Evolutionary conservation across 2,113 vertebrate species (phyloP), one percentile per base, ranked within the genome.

Genomic region (Anoplopoma fimbria): DNA sequence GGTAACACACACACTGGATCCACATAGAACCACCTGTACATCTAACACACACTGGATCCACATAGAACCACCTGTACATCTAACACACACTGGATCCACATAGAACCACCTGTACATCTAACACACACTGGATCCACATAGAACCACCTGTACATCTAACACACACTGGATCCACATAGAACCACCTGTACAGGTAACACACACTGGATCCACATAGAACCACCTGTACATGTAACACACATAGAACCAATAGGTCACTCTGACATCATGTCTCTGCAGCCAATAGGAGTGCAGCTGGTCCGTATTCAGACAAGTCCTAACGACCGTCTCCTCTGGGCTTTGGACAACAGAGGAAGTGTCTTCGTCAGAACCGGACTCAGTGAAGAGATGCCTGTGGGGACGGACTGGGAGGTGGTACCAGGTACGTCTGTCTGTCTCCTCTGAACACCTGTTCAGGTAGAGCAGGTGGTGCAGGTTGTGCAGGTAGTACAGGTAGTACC

Each of bases 331-430:
- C 94, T 99, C 63, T 99, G 98, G 98, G 97, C 96, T 0, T 81
- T 99, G 64, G 98, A 99, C 91, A 99, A 93, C 96, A 95, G 96
- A 77, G 96, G 96, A 74, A 96, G 95, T 1, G 96, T 99, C 60
- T 96, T 98, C 0, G 98, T 99, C 8, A 93, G 98, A 27, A 88
- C 93, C 0, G 98, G 98, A 40, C 96, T 99, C 90, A 96, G 96
- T 0, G 97, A 99, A 13, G 97, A 98, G 88, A 99, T 99, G 98
- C 98, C 98, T 0, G 96, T 99, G n/a, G 98, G 98, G 57, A 97
- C 96, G 0, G 94, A 95, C 87, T 99, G 98, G 98, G 98, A 99
- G 33, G 96, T 97, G 4, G 96, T 99, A 67, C 98, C 98, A 95
- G 98, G 98, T 99, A 95, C n/a, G 9, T 74, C 31, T 49, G 9